Evolutionary conservation across 2,888 invertebrate species (phyloP).

Genomic region (Tetanocera ferruginea): DNA sequence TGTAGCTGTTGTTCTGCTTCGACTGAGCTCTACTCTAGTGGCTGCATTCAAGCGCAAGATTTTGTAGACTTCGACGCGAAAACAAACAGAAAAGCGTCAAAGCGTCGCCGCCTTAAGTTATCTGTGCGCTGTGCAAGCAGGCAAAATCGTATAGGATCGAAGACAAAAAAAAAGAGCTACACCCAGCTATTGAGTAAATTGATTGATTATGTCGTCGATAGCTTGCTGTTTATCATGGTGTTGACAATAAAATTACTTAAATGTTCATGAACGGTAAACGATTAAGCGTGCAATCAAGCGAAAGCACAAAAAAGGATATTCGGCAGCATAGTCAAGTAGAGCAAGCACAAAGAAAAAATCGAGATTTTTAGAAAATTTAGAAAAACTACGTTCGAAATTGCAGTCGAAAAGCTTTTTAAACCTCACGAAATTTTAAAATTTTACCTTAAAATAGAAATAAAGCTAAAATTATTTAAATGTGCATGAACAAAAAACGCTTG

Average conservation of each 20-base stretch:
- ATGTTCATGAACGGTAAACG: slow-evolving; percentile 27
- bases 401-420: too few species aligned
- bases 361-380: background rate
- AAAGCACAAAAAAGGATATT: background rate
- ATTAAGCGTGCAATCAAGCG: slow-evolving; percentile 27
- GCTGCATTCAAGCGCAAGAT: slow-evolving; percentile 8
- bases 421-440: too few species aligned
- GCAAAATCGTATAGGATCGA: background rate
- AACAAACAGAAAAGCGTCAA: slow-evolving; percentile 22
- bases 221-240: slow-evolving; percentile 34
- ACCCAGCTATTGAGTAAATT: slow-evolving; percentile 32
- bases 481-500: too few species aligned
- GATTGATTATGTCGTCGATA: slow-evolving; percentile 38
- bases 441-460: too few species aligned
- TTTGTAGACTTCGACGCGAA: slow-evolving; percentile 14
- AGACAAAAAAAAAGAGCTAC: background rate
- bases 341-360: too few species aligned
- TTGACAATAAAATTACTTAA: slow-evolving; percentile 39
- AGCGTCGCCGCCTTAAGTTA: slow-evolving; percentile 1
- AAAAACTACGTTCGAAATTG: too few species aligned
- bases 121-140: background rate
- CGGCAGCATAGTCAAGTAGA: background rate
- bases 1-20: slow-evolving; percentile 2
- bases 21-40: background rate
- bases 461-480: too few species aligned